A percentile compares a stretch with the other conserved stretches of the same genome.
Conservation (phyloP, 2,888 invertebrate genomes). For the Nowickia ferox region DNA sequence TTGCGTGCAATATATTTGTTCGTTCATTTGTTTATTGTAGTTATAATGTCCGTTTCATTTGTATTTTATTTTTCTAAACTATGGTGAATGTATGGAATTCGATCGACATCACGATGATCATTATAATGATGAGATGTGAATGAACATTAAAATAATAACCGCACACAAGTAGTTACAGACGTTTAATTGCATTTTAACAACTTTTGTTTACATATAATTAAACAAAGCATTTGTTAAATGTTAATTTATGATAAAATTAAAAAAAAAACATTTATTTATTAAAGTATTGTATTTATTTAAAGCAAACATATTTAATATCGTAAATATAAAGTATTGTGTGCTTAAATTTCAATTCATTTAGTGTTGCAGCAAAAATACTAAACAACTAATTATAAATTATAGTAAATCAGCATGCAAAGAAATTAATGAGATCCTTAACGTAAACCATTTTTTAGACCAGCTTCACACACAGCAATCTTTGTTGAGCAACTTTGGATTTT, state of each 20-base stretch:
- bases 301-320: too few relatives aligned
- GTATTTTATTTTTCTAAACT: constrained; percentile 54
- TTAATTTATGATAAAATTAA: constrained; percentile 7
- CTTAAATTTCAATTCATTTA: too few relatives aligned
- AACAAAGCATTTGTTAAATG: constrained; percentile 56
- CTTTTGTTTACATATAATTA: constrained; percentile 58
- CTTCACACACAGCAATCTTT: too few relatives aligned
- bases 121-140: constrained; percentile 45
- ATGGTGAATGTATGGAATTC: constrained; percentile 50
- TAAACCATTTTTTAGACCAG: too few relatives aligned
- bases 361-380: too few relatives aligned
- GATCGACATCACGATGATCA: constrained; percentile 55
- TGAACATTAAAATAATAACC: constrained; percentile 35
- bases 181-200: constrained; percentile 65
- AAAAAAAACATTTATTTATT: too few relatives aligned
- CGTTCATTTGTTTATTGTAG: constrained; percentile 12
- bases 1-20: constrained; percentile 50
- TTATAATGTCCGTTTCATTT: constrained; percentile 63
- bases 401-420: too few relatives aligned
- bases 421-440: too few relatives aligned
- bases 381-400: too few relatives aligned
- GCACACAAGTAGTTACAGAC: constrained; percentile 52
- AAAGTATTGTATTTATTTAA: too few relatives aligned
- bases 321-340: too few relatives aligned
- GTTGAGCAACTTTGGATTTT: too few relatives aligned